A percentile compares a stretch with the other conserved stretches of the same genome.
phyloP scores from a whole-genome alignment of 2,888 invertebrate species.

The Glaucopsyche alexis region DNA sequence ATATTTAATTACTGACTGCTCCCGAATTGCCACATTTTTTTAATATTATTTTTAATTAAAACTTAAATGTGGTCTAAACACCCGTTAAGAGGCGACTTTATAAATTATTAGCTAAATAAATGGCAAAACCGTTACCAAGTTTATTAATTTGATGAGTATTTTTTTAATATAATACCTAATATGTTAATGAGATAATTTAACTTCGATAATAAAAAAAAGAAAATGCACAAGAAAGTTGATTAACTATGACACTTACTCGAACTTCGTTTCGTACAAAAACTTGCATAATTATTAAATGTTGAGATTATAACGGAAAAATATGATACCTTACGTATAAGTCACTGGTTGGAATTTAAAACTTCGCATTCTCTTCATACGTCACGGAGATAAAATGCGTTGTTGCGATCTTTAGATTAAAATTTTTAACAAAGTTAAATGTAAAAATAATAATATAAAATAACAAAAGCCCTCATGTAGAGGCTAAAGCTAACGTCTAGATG shows the following conservation, averaged over 20 bases:
- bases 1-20: slow-evolving; percentile 6
- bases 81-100: background rate
- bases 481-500: slow-evolving; percentile 53
- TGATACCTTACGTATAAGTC: background rate
- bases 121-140: slow-evolving; percentile 10
- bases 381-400: background rate
- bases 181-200: slow-evolving; percentile 13
- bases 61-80: slow-evolving; percentile 13
- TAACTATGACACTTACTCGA: background rate
- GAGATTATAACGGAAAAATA: background rate
- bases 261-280: background rate
- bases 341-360: background rate
- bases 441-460: background rate
- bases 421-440: background rate
- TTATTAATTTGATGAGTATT: background rate
- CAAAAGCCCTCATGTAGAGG: background rate
- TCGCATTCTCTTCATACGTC: background rate
- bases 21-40: background rate
- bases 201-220: background rate
- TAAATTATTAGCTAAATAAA: background rate
- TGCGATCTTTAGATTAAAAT: background rate
- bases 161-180: background rate
- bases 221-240: slow-evolving; percentile 14
- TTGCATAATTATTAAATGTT: background rate
- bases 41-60: slow-evolving; percentile 4